Conservation (phyloP, 2,888 invertebrate genomes). For the Leucophora obtusa region DNA sequence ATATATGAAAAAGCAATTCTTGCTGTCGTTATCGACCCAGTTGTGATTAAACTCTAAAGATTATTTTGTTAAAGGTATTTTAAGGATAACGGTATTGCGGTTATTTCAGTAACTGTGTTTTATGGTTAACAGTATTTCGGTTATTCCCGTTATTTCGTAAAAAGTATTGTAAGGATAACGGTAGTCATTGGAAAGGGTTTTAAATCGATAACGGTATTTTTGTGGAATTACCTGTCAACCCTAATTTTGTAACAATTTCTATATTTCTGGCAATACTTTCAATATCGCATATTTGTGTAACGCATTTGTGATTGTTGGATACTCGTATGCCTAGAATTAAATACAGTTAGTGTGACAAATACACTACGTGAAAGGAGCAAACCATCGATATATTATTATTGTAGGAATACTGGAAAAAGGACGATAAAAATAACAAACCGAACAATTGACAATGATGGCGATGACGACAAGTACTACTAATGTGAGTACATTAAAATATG, state of each 20-base stretch:
- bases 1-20: too few species aligned
- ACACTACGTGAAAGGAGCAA: background rate
- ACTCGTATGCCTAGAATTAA: conserved; percentile 17
- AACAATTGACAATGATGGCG: conserved; percentile 38
- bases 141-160: too few species aligned
- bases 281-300: conserved; percentile 13
- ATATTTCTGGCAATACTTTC: conserved; percentile 18
- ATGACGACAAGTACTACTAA: conserved; percentile 24
- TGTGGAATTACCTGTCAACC: too few species aligned
- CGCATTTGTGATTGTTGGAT: conserved; percentile 45
- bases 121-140: too few species aligned
- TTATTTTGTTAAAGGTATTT: too few species aligned
- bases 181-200: too few species aligned
- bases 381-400: background rate
- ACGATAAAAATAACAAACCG: conserved; percentile 36
- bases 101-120: too few species aligned
- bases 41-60: too few species aligned
- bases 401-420: conserved; percentile 25
- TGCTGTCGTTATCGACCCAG: too few species aligned
- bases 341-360: conserved; percentile 26
- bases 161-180: too few species aligned
- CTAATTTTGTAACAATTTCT: background rate
- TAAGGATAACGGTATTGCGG: too few species aligned
- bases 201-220: too few species aligned
- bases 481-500: conserved; percentile 38